Conservation (phyloP, 2,113 vertebrate genomes). For the Artemisiospiza belli region DNA sequence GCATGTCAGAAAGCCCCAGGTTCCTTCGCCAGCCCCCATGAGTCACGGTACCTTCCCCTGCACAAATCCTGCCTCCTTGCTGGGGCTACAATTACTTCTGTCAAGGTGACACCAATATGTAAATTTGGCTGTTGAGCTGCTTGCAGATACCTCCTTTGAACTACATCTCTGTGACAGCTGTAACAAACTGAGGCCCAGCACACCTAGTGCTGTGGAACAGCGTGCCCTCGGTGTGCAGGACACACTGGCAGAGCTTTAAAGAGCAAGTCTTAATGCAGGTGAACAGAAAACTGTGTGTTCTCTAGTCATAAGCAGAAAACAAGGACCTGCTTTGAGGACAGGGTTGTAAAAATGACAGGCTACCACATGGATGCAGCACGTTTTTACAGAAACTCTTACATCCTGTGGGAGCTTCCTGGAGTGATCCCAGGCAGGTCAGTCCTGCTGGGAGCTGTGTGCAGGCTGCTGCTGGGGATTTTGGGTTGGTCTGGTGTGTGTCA, state of each 20-base stretch:
- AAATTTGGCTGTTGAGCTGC: background rate
- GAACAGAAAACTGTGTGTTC: background rate
- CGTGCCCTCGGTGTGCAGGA: background rate
- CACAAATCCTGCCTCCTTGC: background rate
- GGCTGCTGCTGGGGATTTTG: background rate
- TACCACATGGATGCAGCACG: fast-evolving
- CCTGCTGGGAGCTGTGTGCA: background rate
- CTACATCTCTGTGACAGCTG: background rate
- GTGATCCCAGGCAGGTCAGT: background rate
- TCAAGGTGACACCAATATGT: background rate
- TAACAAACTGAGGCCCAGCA: background rate
- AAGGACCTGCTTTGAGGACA: background rate
- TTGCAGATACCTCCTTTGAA: background rate
- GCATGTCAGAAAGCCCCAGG: background rate
- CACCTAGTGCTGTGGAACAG: background rate
- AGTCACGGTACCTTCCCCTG: background rate
- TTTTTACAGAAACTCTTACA: fast-evolving
- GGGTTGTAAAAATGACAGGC: background rate
- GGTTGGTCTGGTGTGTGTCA: background rate
- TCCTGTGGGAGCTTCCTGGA: background rate
- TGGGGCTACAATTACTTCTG: background rate
- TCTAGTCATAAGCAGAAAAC: background rate
- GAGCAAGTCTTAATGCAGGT: background rate
- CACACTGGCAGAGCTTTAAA: background rate
- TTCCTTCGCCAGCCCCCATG: background rate